Evolutionary conservation across 2,797 vertebrate species (phyloP).

Genomic region (Xiphophorus birchmanni): DNA sequence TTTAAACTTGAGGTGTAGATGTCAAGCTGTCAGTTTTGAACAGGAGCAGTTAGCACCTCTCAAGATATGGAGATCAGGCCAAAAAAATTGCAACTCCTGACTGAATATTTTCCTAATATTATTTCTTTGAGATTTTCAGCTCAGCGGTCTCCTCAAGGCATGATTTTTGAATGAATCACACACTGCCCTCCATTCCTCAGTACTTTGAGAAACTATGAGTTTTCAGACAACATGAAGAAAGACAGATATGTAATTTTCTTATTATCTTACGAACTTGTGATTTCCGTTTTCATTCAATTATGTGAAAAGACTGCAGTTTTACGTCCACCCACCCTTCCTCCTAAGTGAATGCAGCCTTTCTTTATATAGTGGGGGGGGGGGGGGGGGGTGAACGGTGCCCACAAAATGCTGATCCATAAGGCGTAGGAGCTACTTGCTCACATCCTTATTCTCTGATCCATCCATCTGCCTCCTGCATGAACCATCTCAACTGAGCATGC

Average conservation of each 20-base stretch:
- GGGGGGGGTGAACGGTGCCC: constrained; percentile 56
- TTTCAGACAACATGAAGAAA: constrained; percentile 35
- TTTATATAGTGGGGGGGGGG: constrained; percentile 9
- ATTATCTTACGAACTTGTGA: constrained; percentile 44
- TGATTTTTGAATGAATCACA: constrained; percentile 50
- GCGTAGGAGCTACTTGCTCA: constrained; percentile 69
- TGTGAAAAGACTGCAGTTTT: constrained; percentile 56
- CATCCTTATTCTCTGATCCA: constrained; percentile 61
- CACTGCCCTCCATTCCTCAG: constrained; percentile 29
- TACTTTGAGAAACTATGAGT: constrained; percentile 7
- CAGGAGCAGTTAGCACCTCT: constrained; percentile 10
- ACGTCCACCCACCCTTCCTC: constrained; percentile 68
- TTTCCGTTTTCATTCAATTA: constrained; percentile 60
- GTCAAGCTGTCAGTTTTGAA: constrained; percentile 27
- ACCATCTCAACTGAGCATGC: constrained; percentile 51
- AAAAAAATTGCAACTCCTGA: constrained; percentile 1
- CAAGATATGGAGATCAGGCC: not conserved
- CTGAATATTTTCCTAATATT: constrained; percentile 20
- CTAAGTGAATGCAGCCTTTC: constrained; percentile 49
- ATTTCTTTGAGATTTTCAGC: constrained; percentile 5
- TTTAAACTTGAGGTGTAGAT: constrained; percentile 31
- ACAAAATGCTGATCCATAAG: constrained; percentile 73
- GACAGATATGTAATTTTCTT: constrained; percentile 37
- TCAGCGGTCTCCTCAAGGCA: constrained; percentile 11
- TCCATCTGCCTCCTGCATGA: constrained; percentile 64